phyloP scores from a whole-genome alignment of 2,113 vertebrate genomes.

The Hemibates koningsi region DNA sequence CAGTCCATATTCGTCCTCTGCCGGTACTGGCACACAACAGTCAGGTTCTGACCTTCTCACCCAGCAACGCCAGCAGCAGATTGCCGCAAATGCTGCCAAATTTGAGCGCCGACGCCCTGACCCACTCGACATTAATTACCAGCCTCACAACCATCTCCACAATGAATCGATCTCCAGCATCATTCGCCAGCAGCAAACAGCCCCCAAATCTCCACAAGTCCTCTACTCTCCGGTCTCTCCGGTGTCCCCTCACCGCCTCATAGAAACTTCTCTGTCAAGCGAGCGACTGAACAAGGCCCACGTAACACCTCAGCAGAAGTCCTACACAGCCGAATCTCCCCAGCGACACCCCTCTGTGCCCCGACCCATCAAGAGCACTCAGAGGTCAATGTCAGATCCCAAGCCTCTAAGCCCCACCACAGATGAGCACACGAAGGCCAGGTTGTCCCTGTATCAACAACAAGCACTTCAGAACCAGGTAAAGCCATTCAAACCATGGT shows the following conservation, averaged over 20 bases:
- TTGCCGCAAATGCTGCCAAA: conserved; percentile 72
- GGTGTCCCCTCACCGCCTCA: conserved; percentile 87
- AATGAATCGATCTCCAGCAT: conserved; percentile 88
- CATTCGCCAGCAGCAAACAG: conserved; percentile 76
- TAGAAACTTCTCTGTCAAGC: conserved; percentile 86
- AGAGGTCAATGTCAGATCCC: conserved; percentile 95
- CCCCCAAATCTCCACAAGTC: conserved; percentile 92
- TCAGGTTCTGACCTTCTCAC: conserved; percentile 75
- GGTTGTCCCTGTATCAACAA: conserved; percentile 91
- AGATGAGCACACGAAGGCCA: conserved; percentile 88
- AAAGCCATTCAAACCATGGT: conserved; percentile 40
- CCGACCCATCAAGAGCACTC: conserved; percentile 92
- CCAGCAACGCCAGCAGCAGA: conserved; percentile 73
- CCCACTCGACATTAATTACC: conserved; percentile 93
- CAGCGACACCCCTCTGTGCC: conserved; percentile 90
- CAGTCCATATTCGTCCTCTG: conserved; percentile 85
- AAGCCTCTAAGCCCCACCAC: conserved; percentile 95
- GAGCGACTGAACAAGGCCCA: conserved; percentile 96
- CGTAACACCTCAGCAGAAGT: conserved; percentile 94
- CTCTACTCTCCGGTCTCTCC: conserved; percentile 96
- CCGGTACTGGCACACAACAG: conserved; percentile 74
- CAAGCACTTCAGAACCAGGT: conserved; percentile 92
- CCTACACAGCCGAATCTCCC: conserved; percentile 82
- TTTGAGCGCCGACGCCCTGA: conserved; percentile 91
- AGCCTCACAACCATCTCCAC: conserved; percentile 84